Conservation (phyloP, 2,113 vertebrate species). For the Cricetomys ansorgei region DNA sequence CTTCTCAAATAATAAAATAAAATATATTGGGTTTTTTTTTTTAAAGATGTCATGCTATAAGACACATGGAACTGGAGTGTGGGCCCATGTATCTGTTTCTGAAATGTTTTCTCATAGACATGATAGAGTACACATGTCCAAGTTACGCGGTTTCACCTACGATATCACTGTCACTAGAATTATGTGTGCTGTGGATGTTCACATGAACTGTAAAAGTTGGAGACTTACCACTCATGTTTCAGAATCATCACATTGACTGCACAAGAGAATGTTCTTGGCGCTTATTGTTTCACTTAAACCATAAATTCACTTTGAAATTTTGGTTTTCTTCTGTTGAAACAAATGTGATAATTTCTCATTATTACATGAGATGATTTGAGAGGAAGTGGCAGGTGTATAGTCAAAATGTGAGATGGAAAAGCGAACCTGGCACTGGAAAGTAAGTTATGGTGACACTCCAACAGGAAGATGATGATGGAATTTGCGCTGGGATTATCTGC, state of each 20-base stretch:
- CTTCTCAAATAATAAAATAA: neutral
- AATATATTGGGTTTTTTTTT: neutral
- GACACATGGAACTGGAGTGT: neutral
- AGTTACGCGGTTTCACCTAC: neutral
- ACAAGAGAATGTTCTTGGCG: neutral
- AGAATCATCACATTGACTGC: neutral
- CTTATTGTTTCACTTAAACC: neutral
- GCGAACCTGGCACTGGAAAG: neutral
- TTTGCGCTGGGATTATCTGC: neutral
- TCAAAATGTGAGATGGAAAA: neutral
- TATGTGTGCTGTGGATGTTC: no score
- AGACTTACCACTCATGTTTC: neutral
- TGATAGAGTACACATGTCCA: neutral
- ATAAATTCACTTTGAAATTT: neutral
- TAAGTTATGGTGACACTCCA: neutral
- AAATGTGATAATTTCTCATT: neutral
- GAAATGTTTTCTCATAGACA: neutral
- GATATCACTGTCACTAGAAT: neutral
- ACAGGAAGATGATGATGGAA: no score
- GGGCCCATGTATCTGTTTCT: neutral
- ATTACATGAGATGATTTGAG: neutral
- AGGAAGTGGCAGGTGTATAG: neutral
- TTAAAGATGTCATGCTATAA: neutral
- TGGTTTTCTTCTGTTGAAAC: neutral
- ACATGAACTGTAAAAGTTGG: neutral